These are phyloP conservation scores for Motacilla tschutschensis DNA, from an alignment of 2,113 vertebrate species.

Conservation along the genomic window DNA sequence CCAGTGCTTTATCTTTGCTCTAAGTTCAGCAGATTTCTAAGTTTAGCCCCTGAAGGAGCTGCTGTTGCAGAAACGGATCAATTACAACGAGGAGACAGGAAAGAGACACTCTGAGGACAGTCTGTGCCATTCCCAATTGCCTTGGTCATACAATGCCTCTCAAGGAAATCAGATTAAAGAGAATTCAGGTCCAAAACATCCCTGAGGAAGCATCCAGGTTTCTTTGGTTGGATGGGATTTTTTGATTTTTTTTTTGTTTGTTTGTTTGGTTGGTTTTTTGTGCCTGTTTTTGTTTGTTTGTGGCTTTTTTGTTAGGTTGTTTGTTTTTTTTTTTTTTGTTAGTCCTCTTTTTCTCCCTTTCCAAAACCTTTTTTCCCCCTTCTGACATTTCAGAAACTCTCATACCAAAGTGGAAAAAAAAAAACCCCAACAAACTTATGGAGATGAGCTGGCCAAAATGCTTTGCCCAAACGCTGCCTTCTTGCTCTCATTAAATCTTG, in stretches of 20 bases:
- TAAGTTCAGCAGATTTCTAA: neutral
- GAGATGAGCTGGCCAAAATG: neutral
- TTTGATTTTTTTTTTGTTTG: neutral
- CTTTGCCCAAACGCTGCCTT: neutral
- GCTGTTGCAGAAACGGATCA: neutral
- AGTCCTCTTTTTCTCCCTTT: neutral
- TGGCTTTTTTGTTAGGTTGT: too few relatives aligned
- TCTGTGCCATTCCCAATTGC: neutral
- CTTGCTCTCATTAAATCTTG: neutral
- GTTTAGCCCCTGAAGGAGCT: neutral
- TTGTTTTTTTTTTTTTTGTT: neutral
- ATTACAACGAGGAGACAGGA: neutral
- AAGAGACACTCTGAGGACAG: neutral
- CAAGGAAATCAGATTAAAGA: neutral
- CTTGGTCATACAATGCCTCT: neutral
- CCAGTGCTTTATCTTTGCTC: neutral
- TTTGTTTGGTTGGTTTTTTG: too few relatives aligned
- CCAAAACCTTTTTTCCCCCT: neutral
- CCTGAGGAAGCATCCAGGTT: neutral
- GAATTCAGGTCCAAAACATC: neutral
- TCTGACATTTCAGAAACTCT: neutral
- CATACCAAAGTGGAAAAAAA: neutral
- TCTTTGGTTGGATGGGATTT: neutral
- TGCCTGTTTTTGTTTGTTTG: too few relatives aligned
- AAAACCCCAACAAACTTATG: accelerated